A percentile compares a stretch with the other conserved stretches of the same genome.
phyloP scores from a whole-genome alignment of 2,113 vertebrate species.

The Triplophysa dalaica region DNA sequence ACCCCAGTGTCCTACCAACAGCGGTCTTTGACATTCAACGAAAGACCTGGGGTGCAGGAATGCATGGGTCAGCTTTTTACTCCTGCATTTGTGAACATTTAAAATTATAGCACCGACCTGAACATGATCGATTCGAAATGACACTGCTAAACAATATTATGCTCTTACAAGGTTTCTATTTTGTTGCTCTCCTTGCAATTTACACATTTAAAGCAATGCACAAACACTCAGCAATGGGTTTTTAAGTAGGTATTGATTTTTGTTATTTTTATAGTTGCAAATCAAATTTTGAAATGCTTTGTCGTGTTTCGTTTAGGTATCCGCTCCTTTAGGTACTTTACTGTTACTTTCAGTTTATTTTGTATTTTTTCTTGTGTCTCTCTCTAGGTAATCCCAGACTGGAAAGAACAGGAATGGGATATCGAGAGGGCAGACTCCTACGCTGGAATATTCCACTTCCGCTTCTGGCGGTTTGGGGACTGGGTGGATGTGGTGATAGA shows the following conservation, averaged over 20 bases:
- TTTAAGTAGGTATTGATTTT: too few species aligned
- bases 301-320: too few species aligned
- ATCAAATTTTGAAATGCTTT: too few species aligned
- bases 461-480: conserved; percentile 93
- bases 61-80: neutral
- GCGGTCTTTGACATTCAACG: conserved; percentile 28
- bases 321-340: too few species aligned
- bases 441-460: conserved; percentile 91
- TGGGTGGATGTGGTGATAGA: conserved; percentile 96
- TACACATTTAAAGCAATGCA: too few species aligned
- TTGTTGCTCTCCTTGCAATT: too few species aligned
- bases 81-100: neutral
- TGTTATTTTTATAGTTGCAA: too few species aligned
- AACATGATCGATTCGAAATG: neutral
- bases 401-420: conserved; percentile 95
- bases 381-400: conserved; percentile 90
- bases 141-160: neutral
- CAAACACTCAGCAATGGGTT: too few species aligned
- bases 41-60: neutral
- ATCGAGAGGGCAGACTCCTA: conserved; percentile 78
- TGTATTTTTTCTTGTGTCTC: neutral
- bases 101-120: neutral
- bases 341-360: too few species aligned
- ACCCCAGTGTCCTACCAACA: conserved; percentile 36
- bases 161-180: too few species aligned